phyloP scores from a whole-genome alignment of 2,888 invertebrate genomes.

The Mechanitis messenoides region DNA sequence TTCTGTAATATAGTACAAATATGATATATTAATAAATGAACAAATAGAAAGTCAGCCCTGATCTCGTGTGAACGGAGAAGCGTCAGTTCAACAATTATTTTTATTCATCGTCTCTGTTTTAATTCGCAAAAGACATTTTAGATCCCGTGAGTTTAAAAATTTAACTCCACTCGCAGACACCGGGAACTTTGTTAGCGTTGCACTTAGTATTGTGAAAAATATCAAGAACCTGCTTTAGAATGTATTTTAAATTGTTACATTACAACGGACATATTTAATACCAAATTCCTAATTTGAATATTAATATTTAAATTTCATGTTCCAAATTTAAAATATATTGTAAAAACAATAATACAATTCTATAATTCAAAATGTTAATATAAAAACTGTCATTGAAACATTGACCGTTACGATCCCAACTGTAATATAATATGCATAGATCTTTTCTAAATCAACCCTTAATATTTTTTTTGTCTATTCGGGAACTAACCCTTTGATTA shows the following conservation, averaged over 20 bases:
- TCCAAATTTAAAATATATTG: background rate
- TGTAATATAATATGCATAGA: constrained; percentile 48
- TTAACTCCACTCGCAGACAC: constrained; percentile 22
- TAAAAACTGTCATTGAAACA: constrained; percentile 8
- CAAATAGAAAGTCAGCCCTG: background rate
- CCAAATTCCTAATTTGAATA: background rate
- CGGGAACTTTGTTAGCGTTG: background rate
- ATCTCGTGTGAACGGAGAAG: constrained; percentile 55
- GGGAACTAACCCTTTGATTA: constrained; percentile 64
- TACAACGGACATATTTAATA: background rate
- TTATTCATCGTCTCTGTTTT: constrained; percentile 51
- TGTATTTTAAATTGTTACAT: background rate
- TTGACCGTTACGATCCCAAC: constrained; percentile 47
- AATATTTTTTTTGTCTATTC: constrained; percentile 47
- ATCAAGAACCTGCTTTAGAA: background rate
- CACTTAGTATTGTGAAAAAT: background rate
- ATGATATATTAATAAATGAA: background rate
- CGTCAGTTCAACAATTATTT: constrained; percentile 63
- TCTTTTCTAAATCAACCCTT: constrained; percentile 55
- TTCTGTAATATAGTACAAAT: background rate
- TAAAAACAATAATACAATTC: background rate
- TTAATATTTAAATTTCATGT: too few relatives aligned
- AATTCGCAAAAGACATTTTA: constrained; percentile 31
- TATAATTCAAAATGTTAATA: background rate
- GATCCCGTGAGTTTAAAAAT: constrained; percentile 31